A percentile compares a stretch with the other conserved stretches of the same genome.
These are phyloP conservation scores for Plecotus auritus DNA, from an alignment of 2,113 vertebrate genomes.

Conservation along the genomic window DNA sequence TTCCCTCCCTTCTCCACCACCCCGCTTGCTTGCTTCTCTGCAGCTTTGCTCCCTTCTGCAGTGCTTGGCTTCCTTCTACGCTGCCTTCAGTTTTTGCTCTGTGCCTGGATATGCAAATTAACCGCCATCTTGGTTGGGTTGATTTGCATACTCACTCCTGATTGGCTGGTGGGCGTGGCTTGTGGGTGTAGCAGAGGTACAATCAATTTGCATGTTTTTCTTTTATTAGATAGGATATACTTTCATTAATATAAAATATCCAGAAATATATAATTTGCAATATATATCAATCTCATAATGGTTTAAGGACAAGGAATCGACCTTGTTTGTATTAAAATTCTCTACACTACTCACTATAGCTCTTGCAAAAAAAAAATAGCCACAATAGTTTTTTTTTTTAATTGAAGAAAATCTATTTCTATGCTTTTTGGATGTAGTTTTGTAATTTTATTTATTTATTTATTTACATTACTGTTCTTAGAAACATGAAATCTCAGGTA, in stretches of 20 bases:
- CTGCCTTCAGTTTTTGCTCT: no score
- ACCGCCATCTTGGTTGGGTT: no score
- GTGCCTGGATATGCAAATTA: no score
- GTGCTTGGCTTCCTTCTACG: no score
- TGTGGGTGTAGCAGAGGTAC: no score
- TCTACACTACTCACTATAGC: not conserved
- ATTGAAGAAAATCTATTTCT: not conserved
- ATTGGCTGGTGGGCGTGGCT: no score
- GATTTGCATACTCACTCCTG: no score
- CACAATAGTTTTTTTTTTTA: not conserved
- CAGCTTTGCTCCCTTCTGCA: no score
- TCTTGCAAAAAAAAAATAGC: not conserved
- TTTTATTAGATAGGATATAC: not conserved
- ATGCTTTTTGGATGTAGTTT: not conserved
- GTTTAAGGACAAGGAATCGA: not conserved
- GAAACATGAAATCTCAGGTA: not conserved
- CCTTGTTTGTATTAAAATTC: not conserved
- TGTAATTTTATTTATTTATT: not conserved
- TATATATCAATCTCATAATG: not conserved
- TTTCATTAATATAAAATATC: not conserved
- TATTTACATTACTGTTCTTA: not conserved
- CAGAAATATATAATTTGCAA: not conserved
- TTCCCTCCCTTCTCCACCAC: no score
- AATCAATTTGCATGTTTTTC: no score
- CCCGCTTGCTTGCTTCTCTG: no score